Evolutionary conservation across 2,888 invertebrate species (phyloP), one percentile per base, ranked within the genome.

Genomic region (Drosophila meridionalis): DNA sequence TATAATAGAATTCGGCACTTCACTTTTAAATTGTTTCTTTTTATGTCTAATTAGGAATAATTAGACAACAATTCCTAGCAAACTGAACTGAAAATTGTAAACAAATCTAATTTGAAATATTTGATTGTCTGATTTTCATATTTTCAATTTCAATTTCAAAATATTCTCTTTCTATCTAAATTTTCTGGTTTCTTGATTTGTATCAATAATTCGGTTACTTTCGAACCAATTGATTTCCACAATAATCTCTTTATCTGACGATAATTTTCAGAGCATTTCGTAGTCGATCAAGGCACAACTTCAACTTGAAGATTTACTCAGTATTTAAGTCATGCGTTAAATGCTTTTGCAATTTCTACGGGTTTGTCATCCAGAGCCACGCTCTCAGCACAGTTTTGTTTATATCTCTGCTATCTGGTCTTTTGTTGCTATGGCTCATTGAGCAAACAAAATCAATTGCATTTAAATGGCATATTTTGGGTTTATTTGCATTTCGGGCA

Each of bases 361-460:
- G 75, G 75, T 30, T 36, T 30, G 58, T 42, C 43, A 26, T 26
- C 53, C 53, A 36, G 26, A 34, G 11, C 34, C 53, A 14, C 62
- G 14, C 4, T 7, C 28, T n/a, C n/a, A 14, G 14, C n/a, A 5
- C 14, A 52, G 26, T 45, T 63, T 45, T 53, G 65, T 55, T 70
- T 67, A 59, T 52, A 56, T 70, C 58, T 79, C 67, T 81, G 69
- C 69, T 62, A 42, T 66, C 72, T 72, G 63, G 36, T 65, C 61
- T 50, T 80, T 80, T 71, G 69, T 71, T 71, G 70, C 67, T 72
- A 36, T 64, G 62, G 48, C 69, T 76, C 71, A 69, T 73, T 75
- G 75, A 61, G 66, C 76, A 84, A 82, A 76, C 82, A 78, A 60
- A 81, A 77, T 60, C 82, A 76, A 79, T 81, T 81, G 82, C 77